Evolutionary conservation across 1,140 invertebrate species (phyloP).

Genomic region (Drosophila erecta): DNA sequence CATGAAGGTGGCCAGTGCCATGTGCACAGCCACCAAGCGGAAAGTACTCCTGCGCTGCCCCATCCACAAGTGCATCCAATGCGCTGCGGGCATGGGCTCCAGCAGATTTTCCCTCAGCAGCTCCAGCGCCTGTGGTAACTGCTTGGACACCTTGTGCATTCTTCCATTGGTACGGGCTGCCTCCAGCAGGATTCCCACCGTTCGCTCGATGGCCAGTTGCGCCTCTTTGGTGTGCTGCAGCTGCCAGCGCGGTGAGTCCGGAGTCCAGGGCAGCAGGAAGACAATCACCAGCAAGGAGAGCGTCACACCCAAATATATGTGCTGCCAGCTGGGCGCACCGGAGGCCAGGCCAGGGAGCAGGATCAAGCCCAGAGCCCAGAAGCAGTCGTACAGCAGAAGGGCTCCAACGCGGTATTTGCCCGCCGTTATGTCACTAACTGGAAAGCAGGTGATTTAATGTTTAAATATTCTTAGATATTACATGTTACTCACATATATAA

Average conservation of each 20-base stretch:
- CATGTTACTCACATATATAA: slow-evolving; percentile 71
- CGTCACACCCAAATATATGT: slow-evolving; percentile 82
- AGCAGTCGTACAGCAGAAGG: slow-evolving; percentile 81
- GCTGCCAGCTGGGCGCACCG: slow-evolving; percentile 79
- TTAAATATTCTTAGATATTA: neutral
- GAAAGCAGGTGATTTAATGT: neutral
- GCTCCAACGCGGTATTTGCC: slow-evolving; percentile 72
- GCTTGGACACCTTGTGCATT: slow-evolving; percentile 56
- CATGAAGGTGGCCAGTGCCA: slow-evolving; percentile 80
- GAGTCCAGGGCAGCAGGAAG: slow-evolving; percentile 82
- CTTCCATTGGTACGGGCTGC: slow-evolving; percentile 76
- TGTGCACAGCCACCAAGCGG: slow-evolving; percentile 70
- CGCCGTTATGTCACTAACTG: slow-evolving; percentile 80
- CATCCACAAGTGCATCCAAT: slow-evolving; percentile 75
- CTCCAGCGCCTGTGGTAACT: slow-evolving; percentile 66
- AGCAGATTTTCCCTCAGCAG: slow-evolving; percentile 51
- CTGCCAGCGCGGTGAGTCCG: slow-evolving; percentile 84
- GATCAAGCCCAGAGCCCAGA: slow-evolving; percentile 84
- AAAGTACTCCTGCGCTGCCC: slow-evolving; percentile 54
- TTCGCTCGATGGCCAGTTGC: slow-evolving; percentile 41
- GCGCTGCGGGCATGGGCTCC: slow-evolving; percentile 35
- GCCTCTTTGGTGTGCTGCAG: slow-evolving; percentile 58
- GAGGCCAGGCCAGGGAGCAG: slow-evolving; percentile 76
- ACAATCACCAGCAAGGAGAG: slow-evolving; percentile 76
- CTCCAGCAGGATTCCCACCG: slow-evolving; percentile 63